Conservation (phyloP, 2,888 invertebrate genomes). For the Unio pictorum region DNA sequence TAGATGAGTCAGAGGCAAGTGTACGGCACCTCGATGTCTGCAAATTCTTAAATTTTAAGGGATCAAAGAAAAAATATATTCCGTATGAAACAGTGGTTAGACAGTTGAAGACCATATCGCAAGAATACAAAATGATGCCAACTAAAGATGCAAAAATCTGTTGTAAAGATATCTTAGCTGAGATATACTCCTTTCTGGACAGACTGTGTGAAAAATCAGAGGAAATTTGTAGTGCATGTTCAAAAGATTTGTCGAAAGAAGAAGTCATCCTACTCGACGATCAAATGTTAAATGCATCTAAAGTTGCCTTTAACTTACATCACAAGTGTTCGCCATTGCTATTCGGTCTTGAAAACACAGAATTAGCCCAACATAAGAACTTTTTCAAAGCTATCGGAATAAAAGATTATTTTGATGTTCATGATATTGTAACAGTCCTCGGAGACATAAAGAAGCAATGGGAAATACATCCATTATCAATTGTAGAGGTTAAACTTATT, state of each 20-base stretch:
- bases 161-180: background rate
- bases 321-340: slow-evolving; percentile 16
- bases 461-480: slow-evolving; percentile 16
- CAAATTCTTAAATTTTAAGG: too few species aligned
- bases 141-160: too few species aligned
- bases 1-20: slow-evolving; percentile 12
- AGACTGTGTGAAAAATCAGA: background rate
- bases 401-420: slow-evolving; percentile 12
- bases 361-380: slow-evolving; percentile 1
- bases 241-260: slow-evolving; percentile 3
- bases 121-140: slow-evolving; percentile 1
- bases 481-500: slow-evolving; percentile 12
- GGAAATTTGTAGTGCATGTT: background rate
- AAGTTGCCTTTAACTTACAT: slow-evolving; percentile 13
- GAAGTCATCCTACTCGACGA: slow-evolving; percentile 15
- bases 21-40: too few species aligned
- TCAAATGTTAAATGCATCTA: slow-evolving; percentile 6
- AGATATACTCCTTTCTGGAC: slow-evolving; percentile 7
- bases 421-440: slow-evolving; percentile 13
- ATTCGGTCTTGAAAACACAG: slow-evolving; percentile 5
- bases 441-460: slow-evolving; percentile 2
- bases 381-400: slow-evolving; percentile 15
- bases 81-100: background rate
- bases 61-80: background rate
- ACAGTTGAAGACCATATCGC: slow-evolving; percentile 2